Conservation (phyloP, 1,140 invertebrate species). For the Bursaphelenchus mucronatus region DNA sequence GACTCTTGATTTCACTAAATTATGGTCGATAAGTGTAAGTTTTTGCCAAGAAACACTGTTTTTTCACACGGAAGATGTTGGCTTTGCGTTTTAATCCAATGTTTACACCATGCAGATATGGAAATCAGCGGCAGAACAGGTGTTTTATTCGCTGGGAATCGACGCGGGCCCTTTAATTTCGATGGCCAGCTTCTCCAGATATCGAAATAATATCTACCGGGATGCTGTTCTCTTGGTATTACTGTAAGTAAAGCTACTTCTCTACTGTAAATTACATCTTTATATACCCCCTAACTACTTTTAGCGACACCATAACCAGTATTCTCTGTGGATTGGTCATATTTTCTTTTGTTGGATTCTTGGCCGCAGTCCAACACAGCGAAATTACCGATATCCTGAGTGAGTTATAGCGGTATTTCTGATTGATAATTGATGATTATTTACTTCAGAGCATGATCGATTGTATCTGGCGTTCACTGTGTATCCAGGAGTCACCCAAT, state of each 20-base stretch:
- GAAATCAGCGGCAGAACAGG: conserved; percentile 58
- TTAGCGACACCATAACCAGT: conserved; percentile 53
- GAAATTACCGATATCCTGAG: conserved; percentile 50
- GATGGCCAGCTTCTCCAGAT: conserved; percentile 55
- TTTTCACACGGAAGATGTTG: background rate
- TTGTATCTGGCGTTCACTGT: conserved; percentile 54
- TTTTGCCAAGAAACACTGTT: background rate
- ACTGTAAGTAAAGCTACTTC: conserved; percentile 24
- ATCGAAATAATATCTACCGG: conserved; percentile 57
- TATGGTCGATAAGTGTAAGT: conserved; percentile 45
- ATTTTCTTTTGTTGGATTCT: conserved; percentile 55
- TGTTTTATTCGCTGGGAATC: conserved; percentile 56
- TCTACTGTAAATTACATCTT: conserved; percentile 2
- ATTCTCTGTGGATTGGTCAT: conserved; percentile 58
- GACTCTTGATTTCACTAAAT: conserved; percentile 39
- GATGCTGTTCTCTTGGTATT: conserved; percentile 49
- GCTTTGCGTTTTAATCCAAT: conserved; percentile 3
- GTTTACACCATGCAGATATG: conserved; percentile 42
- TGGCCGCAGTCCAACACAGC: conserved; percentile 46
- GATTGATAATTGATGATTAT: background rate
- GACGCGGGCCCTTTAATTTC: conserved; percentile 57
- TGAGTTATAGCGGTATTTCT: conserved; percentile 17
- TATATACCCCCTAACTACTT: background rate
- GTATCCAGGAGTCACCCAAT: conserved; percentile 54
- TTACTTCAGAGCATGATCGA: conserved; percentile 49